A percentile compares a stretch with the other conserved stretches of the same genome.
phyloP scores from a whole-genome alignment of 1,140 invertebrate genomes.

The Danaus plexippus region DNA sequence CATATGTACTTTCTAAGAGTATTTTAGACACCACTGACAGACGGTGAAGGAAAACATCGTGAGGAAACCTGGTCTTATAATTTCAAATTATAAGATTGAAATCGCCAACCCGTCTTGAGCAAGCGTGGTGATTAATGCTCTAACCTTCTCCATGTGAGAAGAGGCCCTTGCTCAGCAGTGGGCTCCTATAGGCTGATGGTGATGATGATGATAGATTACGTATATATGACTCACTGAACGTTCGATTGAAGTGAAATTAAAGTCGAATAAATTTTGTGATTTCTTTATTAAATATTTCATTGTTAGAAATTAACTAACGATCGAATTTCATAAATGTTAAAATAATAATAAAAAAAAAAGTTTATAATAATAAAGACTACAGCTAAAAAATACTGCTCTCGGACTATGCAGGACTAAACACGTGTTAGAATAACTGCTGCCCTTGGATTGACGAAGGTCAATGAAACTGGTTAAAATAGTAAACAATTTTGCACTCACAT shows the following conservation, averaged over 20 bases:
- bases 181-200: too few species aligned
- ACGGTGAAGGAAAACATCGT: too few species aligned
- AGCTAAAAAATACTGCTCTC: constrained; percentile 70
- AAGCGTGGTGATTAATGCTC: too few species aligned
- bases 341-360: constrained; percentile 66
- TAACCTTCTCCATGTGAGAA: too few species aligned
- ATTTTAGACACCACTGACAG: too few species aligned
- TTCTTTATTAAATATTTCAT: constrained; percentile 72
- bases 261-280: constrained; percentile 59
- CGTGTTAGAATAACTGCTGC: constrained; percentile 49
- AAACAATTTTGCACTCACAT: constrained; percentile 68
- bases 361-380: constrained; percentile 65
- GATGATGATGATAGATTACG: too few species aligned
- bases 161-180: too few species aligned
- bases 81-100: too few species aligned
- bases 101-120: too few species aligned
- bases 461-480: constrained; percentile 58
- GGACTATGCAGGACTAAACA: constrained; percentile 66
- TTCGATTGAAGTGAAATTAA: constrained; percentile 27
- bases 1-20: too few species aligned
- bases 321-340: constrained; percentile 69
- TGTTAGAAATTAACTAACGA: constrained; percentile 71
- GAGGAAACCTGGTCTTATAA: too few species aligned
- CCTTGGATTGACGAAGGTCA: constrained; percentile 52
- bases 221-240: too few species aligned